These are phyloP conservation scores for Drosophila pruinosa DNA, from an alignment of 1,140 invertebrate species.

Conservation along the genomic window DNA sequence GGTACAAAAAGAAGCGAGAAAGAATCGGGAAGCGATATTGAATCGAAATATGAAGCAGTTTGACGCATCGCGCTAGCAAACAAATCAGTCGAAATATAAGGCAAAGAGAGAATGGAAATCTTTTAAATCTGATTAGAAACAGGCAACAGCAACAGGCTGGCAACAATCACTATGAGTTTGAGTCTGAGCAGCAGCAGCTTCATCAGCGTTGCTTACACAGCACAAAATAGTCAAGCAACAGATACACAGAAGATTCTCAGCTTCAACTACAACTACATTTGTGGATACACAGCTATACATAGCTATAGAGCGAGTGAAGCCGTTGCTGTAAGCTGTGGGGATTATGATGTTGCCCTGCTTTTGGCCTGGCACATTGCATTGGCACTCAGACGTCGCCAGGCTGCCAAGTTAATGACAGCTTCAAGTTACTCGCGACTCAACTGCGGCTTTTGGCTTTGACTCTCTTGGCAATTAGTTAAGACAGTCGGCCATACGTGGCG, in stretches of 20 bases:
- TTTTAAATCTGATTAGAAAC: constrained; percentile 68
- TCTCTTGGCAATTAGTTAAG: constrained; percentile 52
- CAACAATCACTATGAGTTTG: too few species aligned
- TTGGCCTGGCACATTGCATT: constrained; percentile 34
- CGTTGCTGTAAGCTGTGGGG: constrained; percentile 29
- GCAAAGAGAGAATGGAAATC: constrained; percentile 32
- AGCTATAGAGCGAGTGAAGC: neutral
- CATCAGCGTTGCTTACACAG: constrained; percentile 52
- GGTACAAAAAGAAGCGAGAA: constrained; percentile 50
- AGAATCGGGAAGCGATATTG: constrained; percentile 10
- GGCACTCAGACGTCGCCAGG: constrained; percentile 45
- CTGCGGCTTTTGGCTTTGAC: constrained; percentile 6
- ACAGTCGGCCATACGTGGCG: constrained; percentile 32
- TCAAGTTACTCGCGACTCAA: constrained; percentile 49
- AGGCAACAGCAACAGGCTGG: neutral
- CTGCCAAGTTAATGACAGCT: constrained; percentile 76
- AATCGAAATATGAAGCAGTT: constrained; percentile 45
- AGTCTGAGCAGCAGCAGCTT: constrained; percentile 6
- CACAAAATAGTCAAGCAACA: constrained; percentile 24
- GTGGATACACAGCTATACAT: neutral
- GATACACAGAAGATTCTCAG: neutral
- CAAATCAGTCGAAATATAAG: constrained; percentile 41
- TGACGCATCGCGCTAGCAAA: constrained; percentile 66
- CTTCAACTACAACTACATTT: too few species aligned
- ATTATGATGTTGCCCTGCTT: constrained; percentile 69